A percentile compares a stretch with the other conserved stretches of the same genome.
Conservation (phyloP, 2,888 invertebrate genomes). For the Drosophila mulleri region DNA sequence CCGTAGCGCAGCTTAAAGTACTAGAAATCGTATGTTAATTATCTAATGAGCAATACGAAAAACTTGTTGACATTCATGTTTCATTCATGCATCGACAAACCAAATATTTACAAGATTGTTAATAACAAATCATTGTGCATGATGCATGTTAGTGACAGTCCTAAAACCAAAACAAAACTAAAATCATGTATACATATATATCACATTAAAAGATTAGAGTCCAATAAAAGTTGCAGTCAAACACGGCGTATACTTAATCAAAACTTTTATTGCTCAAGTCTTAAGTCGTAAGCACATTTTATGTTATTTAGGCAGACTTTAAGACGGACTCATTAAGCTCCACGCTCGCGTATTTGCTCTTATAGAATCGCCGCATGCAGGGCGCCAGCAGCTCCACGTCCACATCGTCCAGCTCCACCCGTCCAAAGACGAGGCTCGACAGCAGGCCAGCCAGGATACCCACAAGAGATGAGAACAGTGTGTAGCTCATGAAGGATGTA, state of each 20-base stretch:
- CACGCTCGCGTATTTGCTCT: conserved; percentile 74
- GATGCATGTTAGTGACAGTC: conserved; percentile 20
- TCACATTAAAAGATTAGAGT: conserved; percentile 5
- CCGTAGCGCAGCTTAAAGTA: conserved; percentile 91
- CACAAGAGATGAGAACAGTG: conserved; percentile 87
- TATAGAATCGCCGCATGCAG: conserved; percentile 86
- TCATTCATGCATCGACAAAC: neutral
- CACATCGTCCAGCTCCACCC: conserved; percentile 86
- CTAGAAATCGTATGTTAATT: conserved; percentile 80
- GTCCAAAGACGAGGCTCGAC: conserved; percentile 86
- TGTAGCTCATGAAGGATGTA: conserved; percentile 90
- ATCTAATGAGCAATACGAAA: neutral
- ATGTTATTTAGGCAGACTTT: conserved; percentile 39
- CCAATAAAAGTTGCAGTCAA: conserved; percentile 21
- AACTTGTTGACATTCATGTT: neutral
- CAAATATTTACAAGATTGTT: conserved; percentile 7
- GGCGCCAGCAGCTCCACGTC: conserved; percentile 89
- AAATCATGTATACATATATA: neutral
- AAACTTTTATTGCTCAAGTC: conserved; percentile 50
- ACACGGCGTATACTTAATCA: conserved; percentile 17
- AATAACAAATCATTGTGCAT: neutral
- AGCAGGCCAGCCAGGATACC: conserved; percentile 87
- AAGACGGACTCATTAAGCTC: conserved; percentile 63
- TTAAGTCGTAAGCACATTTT: conserved; percentile 10
- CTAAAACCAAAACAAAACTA: neutral